Conservation (phyloP, 2,113 vertebrate species). For the Pteropus alecto region DNA sequence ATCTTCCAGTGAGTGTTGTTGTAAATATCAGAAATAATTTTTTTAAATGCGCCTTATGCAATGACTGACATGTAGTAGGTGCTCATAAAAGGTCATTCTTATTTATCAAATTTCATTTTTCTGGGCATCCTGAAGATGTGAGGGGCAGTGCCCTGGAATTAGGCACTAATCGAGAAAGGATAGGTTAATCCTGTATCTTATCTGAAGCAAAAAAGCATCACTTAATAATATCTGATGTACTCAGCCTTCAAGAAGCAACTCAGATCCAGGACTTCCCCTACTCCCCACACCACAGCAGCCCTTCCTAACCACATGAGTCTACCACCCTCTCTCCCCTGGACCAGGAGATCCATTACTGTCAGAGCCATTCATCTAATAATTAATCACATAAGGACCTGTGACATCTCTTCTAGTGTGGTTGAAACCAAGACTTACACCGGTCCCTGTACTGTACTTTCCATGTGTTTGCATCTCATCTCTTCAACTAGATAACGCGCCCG, state of each 20-base stretch:
- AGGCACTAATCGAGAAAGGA: not conserved
- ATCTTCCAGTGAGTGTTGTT: not conserved
- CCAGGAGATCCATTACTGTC: not conserved
- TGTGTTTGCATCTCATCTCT: not conserved
- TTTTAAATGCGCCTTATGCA: not conserved
- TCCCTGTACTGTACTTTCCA: not conserved
- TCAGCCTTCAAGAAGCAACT: not conserved
- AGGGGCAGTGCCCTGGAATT: not conserved
- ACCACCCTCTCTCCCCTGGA: not conserved
- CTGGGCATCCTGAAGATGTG: not conserved
- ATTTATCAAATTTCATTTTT: not conserved
- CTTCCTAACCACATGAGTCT: not conserved
- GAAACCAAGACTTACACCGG: not conserved
- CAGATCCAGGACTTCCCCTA: not conserved
- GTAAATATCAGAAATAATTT: not conserved
- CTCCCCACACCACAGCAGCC: not conserved
- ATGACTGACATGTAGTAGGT: not conserved
- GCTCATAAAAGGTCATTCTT: not conserved
- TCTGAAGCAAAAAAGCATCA: slow-evolving; percentile 17
- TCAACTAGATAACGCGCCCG: not conserved
- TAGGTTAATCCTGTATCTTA: not conserved
- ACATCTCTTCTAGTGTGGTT: not conserved
- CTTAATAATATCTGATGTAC: not conserved
- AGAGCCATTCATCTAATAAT: slow-evolving; percentile 13
- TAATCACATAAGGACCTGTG: slow-evolving; percentile 14